These are phyloP conservation scores for Drosophila meridionalis DNA, from an alignment of 2,888 invertebrate species.

Conservation along the genomic window DNA sequence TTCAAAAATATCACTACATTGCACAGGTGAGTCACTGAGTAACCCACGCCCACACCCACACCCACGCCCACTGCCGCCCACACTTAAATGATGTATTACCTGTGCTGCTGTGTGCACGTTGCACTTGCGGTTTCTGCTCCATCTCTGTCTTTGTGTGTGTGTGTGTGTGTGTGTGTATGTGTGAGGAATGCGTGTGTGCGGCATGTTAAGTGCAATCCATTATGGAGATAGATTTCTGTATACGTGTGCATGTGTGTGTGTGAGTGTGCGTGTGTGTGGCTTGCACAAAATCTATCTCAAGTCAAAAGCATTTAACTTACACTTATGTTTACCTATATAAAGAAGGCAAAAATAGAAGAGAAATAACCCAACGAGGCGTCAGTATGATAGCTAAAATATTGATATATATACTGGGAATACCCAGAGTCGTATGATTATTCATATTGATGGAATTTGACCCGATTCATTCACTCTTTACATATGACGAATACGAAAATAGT, in stretches of 20 bases:
- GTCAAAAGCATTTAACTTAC: slow-evolving; percentile 8
- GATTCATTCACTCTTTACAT: not conserved
- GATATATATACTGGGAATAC: not conserved
- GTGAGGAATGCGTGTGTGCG: slow-evolving; percentile 49
- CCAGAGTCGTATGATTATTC: not conserved
- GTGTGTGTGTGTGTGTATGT: slow-evolving; percentile 26
- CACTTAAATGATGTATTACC: slow-evolving; percentile 77
- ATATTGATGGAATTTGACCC: not conserved
- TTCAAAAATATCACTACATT: slow-evolving; percentile 27
- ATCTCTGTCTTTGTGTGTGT: slow-evolving; percentile 18
- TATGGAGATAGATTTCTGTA: slow-evolving; percentile 68
- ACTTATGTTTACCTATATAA: slow-evolving; percentile 2
- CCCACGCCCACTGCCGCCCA: not conserved
- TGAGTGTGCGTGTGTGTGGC: slow-evolving; percentile 15
- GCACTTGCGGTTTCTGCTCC: slow-evolving; percentile 56
- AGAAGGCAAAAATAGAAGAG: not conserved
- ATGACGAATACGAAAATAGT: not conserved
- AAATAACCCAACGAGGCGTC: slow-evolving; percentile 26
- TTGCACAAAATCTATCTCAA: slow-evolving; percentile 21
- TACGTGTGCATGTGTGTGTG: slow-evolving; percentile 8
- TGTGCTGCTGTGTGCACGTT: slow-evolving; percentile 40
- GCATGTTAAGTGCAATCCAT: slow-evolving; percentile 81
- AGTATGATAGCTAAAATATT: slow-evolving; percentile 7
- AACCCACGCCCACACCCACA: not conserved
- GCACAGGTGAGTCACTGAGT: slow-evolving; percentile 63